Evolutionary conservation across 2,888 invertebrate genomes (phyloP).

Genomic region (Leucoma salicis): DNA sequence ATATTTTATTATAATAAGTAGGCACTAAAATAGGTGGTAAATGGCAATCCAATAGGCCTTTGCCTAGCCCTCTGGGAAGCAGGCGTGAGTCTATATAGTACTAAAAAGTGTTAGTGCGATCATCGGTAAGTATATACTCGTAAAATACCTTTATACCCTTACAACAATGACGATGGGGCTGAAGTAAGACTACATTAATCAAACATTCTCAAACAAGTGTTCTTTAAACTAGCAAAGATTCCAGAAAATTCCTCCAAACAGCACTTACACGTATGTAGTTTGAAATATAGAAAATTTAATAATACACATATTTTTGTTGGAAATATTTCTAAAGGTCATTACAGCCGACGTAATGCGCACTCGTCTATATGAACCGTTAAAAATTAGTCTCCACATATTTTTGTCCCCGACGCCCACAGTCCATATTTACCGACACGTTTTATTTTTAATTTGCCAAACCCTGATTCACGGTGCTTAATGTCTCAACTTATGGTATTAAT

Average conservation of each 20-base stretch:
- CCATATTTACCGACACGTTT: conserved; percentile 24
- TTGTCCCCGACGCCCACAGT: conserved; percentile 28
- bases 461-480: conserved; percentile 34
- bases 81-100: no score
- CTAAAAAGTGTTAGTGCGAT: no score
- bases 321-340: conserved; percentile 32
- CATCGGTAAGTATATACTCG: no score
- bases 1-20: no score
- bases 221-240: no score
- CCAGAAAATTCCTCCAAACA: neutral
- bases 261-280: neutral
- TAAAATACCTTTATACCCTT: no score
- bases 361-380: conserved; percentile 26
- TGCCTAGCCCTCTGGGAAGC: no score
- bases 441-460: conserved; percentile 31
- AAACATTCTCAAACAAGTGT: no score
- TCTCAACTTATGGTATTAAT: conserved; percentile 32
- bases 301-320: conserved; percentile 16
- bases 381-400: conserved; percentile 31
- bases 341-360: conserved; percentile 25
- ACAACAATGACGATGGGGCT: no score
- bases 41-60: no score
- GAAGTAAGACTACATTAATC: no score
- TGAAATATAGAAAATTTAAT: conserved; percentile 7
- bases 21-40: no score